A percentile compares a stretch with the other conserved stretches of the same genome.
These are phyloP conservation scores for Malacosoma neustria DNA, from an alignment of 2,888 invertebrate species.

Conservation along the genomic window DNA sequence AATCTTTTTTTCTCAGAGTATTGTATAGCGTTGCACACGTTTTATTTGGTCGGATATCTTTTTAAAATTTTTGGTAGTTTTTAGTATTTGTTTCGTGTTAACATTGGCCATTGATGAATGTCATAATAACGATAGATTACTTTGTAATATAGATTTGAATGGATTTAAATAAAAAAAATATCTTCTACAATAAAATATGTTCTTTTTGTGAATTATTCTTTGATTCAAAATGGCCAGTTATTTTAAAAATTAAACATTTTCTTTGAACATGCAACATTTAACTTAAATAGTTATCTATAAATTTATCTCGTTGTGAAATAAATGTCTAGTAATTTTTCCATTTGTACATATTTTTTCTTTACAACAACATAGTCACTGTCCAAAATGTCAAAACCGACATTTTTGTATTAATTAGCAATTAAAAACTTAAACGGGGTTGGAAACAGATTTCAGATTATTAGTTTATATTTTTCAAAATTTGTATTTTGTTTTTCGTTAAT, in stretches of 20 bases:
- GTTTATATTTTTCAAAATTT: conserved; percentile 18
- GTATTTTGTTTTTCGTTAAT: conserved; percentile 21
- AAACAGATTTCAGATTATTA: conserved; percentile 23
- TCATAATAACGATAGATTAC: conserved; percentile 49
- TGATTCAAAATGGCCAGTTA: conserved; percentile 25
- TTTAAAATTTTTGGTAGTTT: conserved; percentile 39
- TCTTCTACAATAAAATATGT: conserved; percentile 23
- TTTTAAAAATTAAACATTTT: conserved; percentile 20
- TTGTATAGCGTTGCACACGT: conserved; percentile 31
- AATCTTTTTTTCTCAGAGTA: too few species aligned
- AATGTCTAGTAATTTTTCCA: conserved; percentile 18
- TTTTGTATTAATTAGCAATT: conserved; percentile 13
- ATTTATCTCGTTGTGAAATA: too few species aligned
- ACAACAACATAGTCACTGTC: conserved; percentile 44
- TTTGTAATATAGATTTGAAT: conserved; percentile 61
- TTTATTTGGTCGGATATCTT: conserved; percentile 18
- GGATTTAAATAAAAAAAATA: conserved; percentile 38
- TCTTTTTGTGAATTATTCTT: conserved; percentile 33
- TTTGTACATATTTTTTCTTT: conserved; percentile 45
- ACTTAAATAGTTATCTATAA: conserved; percentile 1
- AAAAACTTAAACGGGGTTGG: conserved; percentile 25
- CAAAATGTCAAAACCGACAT: conserved; percentile 32
- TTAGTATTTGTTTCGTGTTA: conserved; percentile 44
- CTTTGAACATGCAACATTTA: conserved; percentile 25
- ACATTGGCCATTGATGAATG: conserved; percentile 57